These are phyloP conservation scores for Ahaetulla prasina DNA, from an alignment of 2,113 vertebrate genomes.

Conservation along the genomic window DNA sequence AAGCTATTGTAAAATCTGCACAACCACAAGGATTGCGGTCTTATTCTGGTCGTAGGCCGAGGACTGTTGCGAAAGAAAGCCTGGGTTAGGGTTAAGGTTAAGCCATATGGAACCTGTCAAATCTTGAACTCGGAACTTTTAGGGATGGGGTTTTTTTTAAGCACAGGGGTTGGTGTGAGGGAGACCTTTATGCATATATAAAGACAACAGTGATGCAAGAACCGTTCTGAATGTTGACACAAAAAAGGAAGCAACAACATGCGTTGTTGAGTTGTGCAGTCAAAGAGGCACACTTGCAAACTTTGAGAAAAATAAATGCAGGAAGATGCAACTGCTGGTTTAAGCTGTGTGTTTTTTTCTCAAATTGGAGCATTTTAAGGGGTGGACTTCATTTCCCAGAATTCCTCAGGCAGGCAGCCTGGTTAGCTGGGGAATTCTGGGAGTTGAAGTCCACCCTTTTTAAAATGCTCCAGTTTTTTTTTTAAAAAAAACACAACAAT, in stretches of 20 bases:
- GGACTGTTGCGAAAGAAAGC: background rate
- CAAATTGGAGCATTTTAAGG: background rate
- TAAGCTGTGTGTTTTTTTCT: background rate
- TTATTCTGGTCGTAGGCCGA: background rate
- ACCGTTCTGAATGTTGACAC: background rate
- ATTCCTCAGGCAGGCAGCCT: background rate
- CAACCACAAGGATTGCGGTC: background rate
- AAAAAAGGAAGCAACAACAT: background rate
- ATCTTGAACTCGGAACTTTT: background rate
- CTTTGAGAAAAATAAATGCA: background rate
- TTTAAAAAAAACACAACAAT: no score
- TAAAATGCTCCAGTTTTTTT: background rate
- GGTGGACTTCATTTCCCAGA: background rate
- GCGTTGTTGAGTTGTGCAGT: background rate
- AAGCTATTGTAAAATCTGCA: background rate
- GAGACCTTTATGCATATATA: background rate
- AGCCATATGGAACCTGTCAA: background rate
- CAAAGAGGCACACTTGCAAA: background rate
- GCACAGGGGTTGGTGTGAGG: rapidly evolving
- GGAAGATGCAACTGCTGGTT: background rate
- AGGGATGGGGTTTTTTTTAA: background rate
- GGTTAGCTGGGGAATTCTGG: background rate
- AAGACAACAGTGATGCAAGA: background rate
- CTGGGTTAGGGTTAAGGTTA: background rate
- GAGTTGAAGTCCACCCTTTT: background rate